A percentile compares a stretch with the other conserved stretches of the same genome.
These are phyloP conservation scores for Charadrius vociferus DNA, from an alignment of 2,113 vertebrate species.

Conservation along the genomic window DNA sequence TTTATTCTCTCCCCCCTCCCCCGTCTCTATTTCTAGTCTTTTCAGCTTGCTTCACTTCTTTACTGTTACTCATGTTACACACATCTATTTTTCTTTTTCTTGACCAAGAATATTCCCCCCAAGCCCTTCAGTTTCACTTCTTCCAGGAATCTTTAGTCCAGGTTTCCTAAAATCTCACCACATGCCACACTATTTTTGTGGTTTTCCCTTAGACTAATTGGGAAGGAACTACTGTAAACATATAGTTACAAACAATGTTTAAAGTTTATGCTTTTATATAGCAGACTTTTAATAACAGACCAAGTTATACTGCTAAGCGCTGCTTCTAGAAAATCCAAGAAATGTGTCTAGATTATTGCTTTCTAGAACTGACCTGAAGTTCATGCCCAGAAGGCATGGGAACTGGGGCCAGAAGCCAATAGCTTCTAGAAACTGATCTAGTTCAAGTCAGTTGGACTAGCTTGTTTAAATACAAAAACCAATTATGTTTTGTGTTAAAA, in stretches of 20 bases:
- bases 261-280: not conserved
- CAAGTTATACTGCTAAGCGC: not conserved
- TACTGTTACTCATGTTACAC: not conserved
- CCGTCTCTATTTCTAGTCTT: not conserved
- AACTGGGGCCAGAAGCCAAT: not conserved
- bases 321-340: not conserved
- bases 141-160: not conserved
- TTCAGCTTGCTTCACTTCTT: not conserved
- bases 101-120: not conserved
- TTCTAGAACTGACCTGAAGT: not conserved
- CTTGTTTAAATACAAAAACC: not conserved
- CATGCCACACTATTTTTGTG: accelerated
- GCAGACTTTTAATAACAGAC: not conserved
- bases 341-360: not conserved
- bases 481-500: not conserved
- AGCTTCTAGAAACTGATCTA: not conserved
- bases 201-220: not conserved
- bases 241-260: not conserved
- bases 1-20: accelerated
- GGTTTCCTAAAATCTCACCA: not conserved
- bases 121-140: not conserved
- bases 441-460: not conserved
- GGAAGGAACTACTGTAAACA: not conserved
- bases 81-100: not conserved
- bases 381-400: not conserved